Evolutionary conservation across 2,888 invertebrate genomes (phyloP).

Genomic region (Drosophila mimetica): DNA sequence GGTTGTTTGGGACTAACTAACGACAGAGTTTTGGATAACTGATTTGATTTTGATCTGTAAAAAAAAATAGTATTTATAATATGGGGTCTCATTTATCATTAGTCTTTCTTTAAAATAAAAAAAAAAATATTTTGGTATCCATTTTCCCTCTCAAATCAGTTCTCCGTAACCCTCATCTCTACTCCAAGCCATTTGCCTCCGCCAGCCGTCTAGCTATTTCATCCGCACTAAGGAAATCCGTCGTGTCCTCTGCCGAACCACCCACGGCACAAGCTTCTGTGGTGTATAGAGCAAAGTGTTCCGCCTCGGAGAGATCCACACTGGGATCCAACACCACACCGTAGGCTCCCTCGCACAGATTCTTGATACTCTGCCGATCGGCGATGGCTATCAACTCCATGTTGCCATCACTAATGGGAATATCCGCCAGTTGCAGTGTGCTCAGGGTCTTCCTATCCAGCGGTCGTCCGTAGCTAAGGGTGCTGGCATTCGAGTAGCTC

Average conservation of each 20-base stretch:
- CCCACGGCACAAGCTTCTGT: constrained; percentile 82
- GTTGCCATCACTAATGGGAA: constrained; percentile 85
- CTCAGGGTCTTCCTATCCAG: constrained; percentile 84
- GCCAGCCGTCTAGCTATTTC: constrained; percentile 83
- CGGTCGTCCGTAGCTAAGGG: constrained; percentile 82
- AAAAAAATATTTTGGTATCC: background rate
- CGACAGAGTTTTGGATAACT: constrained; percentile 2
- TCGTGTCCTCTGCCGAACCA: constrained; percentile 88
- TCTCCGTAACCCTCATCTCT: constrained; percentile 45
- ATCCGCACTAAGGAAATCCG: constrained; percentile 86
- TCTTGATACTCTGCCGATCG: constrained; percentile 84
- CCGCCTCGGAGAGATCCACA: constrained; percentile 92
- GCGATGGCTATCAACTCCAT: constrained; percentile 87
- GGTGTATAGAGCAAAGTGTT: constrained; percentile 94
- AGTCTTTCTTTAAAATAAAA: too few species aligned
- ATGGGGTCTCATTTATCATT: too few species aligned
- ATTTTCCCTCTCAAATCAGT: constrained; percentile 3
- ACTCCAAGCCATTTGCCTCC: constrained; percentile 81
- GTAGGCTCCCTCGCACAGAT: constrained; percentile 84
- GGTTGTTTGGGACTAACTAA: constrained; percentile 17
- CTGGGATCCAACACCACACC: constrained; percentile 85
- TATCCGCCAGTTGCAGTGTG: constrained; percentile 84
- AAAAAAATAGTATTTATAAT: too few species aligned
- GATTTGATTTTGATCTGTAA: background rate
- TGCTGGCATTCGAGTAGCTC: constrained; percentile 81